Evolutionary conservation across 2,113 vertebrate species (phyloP), one percentile per base, ranked within the genome.

Genomic region (Hippocampus mohnikei): DNA sequence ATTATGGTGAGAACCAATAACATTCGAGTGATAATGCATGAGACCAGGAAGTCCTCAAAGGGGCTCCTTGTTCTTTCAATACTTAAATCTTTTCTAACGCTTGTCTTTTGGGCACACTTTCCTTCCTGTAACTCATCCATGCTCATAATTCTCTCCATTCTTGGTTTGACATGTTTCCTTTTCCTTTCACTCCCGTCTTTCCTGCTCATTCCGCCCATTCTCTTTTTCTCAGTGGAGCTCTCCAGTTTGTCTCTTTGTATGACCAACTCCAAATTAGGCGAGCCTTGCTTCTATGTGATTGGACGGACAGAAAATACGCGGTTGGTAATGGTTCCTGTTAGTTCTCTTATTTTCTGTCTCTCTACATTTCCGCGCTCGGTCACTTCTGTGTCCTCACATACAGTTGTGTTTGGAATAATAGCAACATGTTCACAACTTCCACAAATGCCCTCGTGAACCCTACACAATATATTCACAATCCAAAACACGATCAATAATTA

Each of bases 211-310:
- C 15, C 12, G 44, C 33, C 15, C 21, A 63, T 48, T 74, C 40
- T 71, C 27, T 71, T 58, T 62, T 85, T 87, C 85, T 88, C 85
- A 93, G 92, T 94, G 92, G 93, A 94, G 87, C 93, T 94, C 76
- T 94, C 93, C 91, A 94, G 93, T 81, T 85, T 94, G 88, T 94
- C 93, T 89, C 92, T 94, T 23, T 94, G 93, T 86, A 94, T 94
- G 93, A 94, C 93, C 91, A 94, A 93, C 91, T 93, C 93, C 87
- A 94, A 94, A 82, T 90, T 92, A 66, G 93, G 93, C 73, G 93
- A 94, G 84, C 93, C 93, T 75, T 94, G 93, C 91, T 94, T 94
- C 91, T 94, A 94, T 93, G 92, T 94, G 84, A 91, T 94, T 86
- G 93, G 93, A 84, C 92, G 93, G 84, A 94, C 93, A 87, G 93